A percentile compares a stretch with the other conserved stretches of the same genome.
phyloP scores from a whole-genome alignment of 2,888 invertebrate species.

The Ornithoptera priamus region DNA sequence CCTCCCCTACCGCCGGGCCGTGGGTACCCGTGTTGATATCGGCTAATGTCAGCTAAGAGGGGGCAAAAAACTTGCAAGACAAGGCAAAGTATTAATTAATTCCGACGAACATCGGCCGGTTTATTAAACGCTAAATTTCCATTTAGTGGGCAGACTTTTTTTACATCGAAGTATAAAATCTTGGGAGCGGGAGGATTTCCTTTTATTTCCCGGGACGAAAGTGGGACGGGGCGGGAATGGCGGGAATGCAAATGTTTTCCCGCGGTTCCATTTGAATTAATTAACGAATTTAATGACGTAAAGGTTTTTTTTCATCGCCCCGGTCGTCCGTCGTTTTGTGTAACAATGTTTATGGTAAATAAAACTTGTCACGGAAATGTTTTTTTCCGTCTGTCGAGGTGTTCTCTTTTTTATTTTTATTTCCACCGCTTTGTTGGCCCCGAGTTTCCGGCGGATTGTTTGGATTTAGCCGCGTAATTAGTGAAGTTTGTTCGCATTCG shows the following conservation, averaged over 20 bases:
- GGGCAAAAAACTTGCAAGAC: slow-evolving; percentile 63
- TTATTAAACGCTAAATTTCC: slow-evolving; percentile 76
- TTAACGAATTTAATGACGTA: slow-evolving; percentile 77
- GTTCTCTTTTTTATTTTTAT: slow-evolving; percentile 50
- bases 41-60: slow-evolving; percentile 59
- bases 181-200: slow-evolving; percentile 49
- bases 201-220: slow-evolving; percentile 61
- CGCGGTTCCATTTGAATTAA: slow-evolving; percentile 79
- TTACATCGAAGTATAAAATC: slow-evolving; percentile 40
- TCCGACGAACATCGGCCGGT: slow-evolving; percentile 61
- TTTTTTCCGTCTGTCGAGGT: slow-evolving; percentile 69
- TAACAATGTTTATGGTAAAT: slow-evolving; percentile 79
- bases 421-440: slow-evolving; percentile 65
- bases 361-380: slow-evolving; percentile 78
- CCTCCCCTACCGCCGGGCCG: slow-evolving; percentile 59
- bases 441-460: slow-evolving; percentile 65
- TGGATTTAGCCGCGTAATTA: slow-evolving; percentile 79
- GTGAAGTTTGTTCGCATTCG: slow-evolving; percentile 74
- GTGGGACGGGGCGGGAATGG: slow-evolving; percentile 61
- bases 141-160: slow-evolving; percentile 62
- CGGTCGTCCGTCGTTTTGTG: slow-evolving; percentile 52
- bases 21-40: slow-evolving; percentile 51
- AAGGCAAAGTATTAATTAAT: slow-evolving; percentile 74
- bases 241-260: slow-evolving; percentile 71
- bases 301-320: slow-evolving; percentile 74